Conservation (phyloP, 2,797 vertebrate species). For the Varecia variegata region DNA sequence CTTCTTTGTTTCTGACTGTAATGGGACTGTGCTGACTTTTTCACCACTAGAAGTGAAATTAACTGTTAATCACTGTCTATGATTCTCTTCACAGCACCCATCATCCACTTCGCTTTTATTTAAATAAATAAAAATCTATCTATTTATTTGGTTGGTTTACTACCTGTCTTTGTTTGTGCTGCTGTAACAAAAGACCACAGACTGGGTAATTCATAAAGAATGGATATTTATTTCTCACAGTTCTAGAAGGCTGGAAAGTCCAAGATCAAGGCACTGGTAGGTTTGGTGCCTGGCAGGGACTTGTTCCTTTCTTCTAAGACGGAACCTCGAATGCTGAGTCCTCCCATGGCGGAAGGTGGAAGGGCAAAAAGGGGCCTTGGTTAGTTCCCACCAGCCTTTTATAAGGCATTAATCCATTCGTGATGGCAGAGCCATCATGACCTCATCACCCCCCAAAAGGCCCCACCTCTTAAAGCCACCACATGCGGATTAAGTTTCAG, state of each 20-base stretch:
- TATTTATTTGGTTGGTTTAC: neutral
- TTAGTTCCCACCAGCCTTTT: neutral
- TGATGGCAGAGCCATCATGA: neutral
- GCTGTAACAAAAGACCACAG: neutral
- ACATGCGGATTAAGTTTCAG: neutral
- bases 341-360: neutral
- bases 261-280: neutral
- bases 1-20: neutral
- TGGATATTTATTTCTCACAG: neutral
- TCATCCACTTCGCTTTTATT: neutral
- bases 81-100: neutral
- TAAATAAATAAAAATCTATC: neutral
- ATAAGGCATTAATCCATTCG: neutral
- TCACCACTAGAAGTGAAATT: neutral
- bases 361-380: neutral
- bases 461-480: neutral
- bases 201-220: neutral
- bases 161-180: neutral
- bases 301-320: neutral
- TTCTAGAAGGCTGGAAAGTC: neutral
- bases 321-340: neutral
- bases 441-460: neutral
- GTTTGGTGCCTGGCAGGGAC: neutral
- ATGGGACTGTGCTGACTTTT: neutral
- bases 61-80: neutral